Conservation (phyloP, 2,888 invertebrate species). For the Thera britannica region DNA sequence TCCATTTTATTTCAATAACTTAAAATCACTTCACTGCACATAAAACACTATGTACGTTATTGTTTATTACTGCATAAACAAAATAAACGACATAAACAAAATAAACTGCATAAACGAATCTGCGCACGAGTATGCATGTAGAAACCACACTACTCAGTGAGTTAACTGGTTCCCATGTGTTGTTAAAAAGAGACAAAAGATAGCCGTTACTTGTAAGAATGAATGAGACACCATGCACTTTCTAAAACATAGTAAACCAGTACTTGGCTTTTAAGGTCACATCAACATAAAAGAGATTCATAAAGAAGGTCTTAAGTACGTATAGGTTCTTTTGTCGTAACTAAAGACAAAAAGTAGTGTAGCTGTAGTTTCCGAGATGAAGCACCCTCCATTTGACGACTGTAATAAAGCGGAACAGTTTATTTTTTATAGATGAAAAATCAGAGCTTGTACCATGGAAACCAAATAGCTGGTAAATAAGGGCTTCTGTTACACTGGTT, state of each 20-base stretch:
- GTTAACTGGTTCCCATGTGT: conserved; percentile 45
- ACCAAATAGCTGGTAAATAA: too few relatives aligned
- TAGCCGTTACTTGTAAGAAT: conserved; percentile 30
- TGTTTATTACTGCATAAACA: conserved; percentile 36
- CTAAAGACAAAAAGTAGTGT: neutral
- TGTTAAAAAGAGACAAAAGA: conserved; percentile 50
- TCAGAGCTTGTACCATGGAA: too few relatives aligned
- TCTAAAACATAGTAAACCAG: conserved; percentile 69
- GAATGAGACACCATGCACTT: conserved; percentile 64
- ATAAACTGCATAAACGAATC: conserved; percentile 18
- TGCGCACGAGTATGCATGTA: conserved; percentile 50
- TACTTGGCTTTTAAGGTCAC: conserved; percentile 76
- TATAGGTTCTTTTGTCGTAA: neutral
- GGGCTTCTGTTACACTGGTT: too few relatives aligned
- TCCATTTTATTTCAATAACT: conserved; percentile 37
- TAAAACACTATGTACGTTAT: conserved; percentile 1
- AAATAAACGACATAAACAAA: too few relatives aligned
- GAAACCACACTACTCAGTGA: conserved; percentile 50
- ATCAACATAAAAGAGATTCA: conserved; percentile 53
- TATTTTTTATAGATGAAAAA: too few relatives aligned
- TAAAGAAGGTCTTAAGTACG: conserved; percentile 8
- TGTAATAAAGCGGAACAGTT: neutral
- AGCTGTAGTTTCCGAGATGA: neutral
- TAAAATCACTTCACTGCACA: conserved; percentile 9
- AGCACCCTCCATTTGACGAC: neutral